phyloP scores from a whole-genome alignment of 2,113 vertebrate species.

The Centrocercus urophasianus region DNA sequence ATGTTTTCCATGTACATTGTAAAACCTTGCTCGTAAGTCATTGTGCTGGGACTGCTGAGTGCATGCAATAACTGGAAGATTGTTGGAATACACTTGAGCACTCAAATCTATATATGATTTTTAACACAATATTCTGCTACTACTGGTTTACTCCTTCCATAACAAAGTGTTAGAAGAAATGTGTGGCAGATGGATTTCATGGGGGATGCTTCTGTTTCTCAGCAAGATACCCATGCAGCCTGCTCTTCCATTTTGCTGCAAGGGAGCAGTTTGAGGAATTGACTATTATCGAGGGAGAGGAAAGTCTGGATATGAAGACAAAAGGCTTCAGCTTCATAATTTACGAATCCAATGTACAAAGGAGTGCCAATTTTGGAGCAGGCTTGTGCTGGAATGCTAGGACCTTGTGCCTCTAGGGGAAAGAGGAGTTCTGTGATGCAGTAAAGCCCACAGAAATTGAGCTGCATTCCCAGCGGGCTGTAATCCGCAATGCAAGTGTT shows the following conservation, averaged over 20 bases:
- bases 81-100: not conserved
- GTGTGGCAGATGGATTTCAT: not conserved
- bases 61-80: not conserved
- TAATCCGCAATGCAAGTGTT: not conserved
- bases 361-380: not conserved
- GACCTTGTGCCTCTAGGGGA: not conserved
- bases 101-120: not conserved
- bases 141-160: not conserved
- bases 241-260: not conserved
- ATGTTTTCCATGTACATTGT: not conserved
- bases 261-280: not conserved
- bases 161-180: not conserved
- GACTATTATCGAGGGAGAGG: not conserved
- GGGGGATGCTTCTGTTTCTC: not conserved
- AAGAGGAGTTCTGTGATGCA: not conserved
- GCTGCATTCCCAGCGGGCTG: not conserved
- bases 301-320: not conserved
- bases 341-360: not conserved
- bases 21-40: not conserved
- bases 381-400: not conserved
- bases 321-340: not conserved
- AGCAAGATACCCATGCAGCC: not conserved
- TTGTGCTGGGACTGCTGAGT: not conserved
- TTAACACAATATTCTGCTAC: fast-evolving
- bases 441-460: not conserved